A percentile compares a stretch with the other conserved stretches of the same genome.
phyloP scores from a whole-genome alignment of 2,888 invertebrate species.

The Sisyra nigra region DNA sequence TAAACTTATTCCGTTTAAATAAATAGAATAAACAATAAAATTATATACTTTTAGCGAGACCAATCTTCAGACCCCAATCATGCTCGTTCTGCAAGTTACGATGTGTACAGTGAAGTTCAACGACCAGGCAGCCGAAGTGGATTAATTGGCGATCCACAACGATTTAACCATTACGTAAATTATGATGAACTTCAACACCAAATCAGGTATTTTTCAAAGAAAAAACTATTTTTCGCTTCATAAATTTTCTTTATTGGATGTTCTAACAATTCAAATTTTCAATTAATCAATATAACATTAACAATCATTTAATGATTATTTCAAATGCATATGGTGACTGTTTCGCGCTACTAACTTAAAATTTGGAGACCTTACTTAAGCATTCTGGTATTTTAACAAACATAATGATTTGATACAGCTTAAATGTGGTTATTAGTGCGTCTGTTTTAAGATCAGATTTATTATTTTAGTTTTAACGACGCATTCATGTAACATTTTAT shows the following conservation, averaged over 20 bases:
- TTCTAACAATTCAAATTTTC: neutral
- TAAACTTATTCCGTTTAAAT: neutral
- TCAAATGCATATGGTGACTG: neutral
- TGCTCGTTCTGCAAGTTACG: conserved; percentile 16
- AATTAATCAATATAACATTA: neutral
- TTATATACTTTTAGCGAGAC: conserved; percentile 15
- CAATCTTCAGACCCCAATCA: conserved; percentile 12
- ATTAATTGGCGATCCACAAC: conserved; percentile 31
- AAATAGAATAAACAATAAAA: neutral
- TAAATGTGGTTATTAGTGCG: neutral
- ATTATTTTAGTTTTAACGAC: neutral
- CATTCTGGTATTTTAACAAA: conserved; percentile 6
- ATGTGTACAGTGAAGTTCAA: conserved; percentile 28
- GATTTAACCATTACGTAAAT: conserved; percentile 61
- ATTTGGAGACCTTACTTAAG: conserved; percentile 8
- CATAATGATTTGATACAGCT: neutral
- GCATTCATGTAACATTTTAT: conserved; percentile 6
- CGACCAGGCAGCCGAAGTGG: conserved; percentile 37
- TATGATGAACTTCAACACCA: conserved; percentile 75
- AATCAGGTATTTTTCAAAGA: conserved; percentile 42
- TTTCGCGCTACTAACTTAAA: conserved; percentile 1
- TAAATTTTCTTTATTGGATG: too few species aligned
- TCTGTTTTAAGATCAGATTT: conserved; percentile 1
- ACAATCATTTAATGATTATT: conserved; percentile 1
- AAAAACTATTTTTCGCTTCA: neutral